Conservation (phyloP, 2,113 vertebrate genomes). For the Cryptomyrus ogoouensis region DNA sequence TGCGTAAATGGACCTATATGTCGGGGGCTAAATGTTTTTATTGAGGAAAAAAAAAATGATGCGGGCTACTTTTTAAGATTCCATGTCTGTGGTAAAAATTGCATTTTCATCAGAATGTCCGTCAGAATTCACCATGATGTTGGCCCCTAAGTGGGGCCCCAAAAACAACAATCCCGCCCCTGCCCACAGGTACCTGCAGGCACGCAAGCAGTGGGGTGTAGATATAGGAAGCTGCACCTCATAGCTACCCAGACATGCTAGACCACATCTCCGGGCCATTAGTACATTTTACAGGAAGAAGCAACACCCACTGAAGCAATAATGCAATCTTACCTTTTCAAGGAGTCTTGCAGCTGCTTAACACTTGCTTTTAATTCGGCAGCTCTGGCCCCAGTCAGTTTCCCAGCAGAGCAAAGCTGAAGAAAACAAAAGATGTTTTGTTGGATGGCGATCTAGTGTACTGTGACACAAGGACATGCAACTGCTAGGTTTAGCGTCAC, state of each 20-base stretch:
- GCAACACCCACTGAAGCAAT: not conserved
- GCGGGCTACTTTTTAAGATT: not conserved
- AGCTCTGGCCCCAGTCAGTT: slow-evolving; percentile 63
- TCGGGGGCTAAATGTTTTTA: not conserved
- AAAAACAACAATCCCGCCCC: not conserved
- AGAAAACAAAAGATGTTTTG: slow-evolving; percentile 17
- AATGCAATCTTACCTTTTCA: slow-evolving; percentile 64
- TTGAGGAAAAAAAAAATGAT: not conserved
- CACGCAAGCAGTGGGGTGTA: not conserved
- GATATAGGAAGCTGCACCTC: not conserved
- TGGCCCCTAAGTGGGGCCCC: not conserved
- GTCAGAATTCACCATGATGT: not conserved
- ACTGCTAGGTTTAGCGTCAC: not conserved
- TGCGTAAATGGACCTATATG: not conserved
- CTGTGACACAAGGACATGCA: not conserved
- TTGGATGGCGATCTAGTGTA: not conserved
- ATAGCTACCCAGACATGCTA: not conserved
- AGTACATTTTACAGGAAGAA: not conserved
- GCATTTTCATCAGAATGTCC: not conserved
- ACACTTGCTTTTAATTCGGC: slow-evolving; percentile 72
- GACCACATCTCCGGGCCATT: not conserved
- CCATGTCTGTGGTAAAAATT: not conserved
- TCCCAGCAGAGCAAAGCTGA: slow-evolving; percentile 70
- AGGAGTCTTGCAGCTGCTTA: slow-evolving; percentile 60
- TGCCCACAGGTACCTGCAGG: not conserved